phyloP scores from a whole-genome alignment of 1,140 invertebrate genomes.

The Lepidurus packardi region DNA sequence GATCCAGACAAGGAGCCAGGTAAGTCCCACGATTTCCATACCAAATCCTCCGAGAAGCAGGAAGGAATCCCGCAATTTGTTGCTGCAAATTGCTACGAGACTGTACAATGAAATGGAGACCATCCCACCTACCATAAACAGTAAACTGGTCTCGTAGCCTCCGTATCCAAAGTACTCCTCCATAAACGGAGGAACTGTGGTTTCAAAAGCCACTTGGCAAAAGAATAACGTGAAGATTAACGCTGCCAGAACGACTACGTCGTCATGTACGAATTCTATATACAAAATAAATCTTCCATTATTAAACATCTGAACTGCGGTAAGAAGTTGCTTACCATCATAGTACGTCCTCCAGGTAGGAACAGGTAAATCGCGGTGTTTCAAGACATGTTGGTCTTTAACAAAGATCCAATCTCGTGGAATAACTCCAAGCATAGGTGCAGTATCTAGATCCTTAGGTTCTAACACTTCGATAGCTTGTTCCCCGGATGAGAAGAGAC shows the following conservation, averaged over 20 bases:
- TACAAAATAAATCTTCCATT: not conserved
- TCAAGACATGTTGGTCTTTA: not conserved
- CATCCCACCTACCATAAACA: conserved; percentile 34
- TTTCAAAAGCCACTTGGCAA: conserved; percentile 32
- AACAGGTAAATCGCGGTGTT: not conserved
- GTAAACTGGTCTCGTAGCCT: conserved; percentile 28
- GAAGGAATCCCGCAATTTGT: conserved; percentile 28
- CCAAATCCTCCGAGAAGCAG: conserved; percentile 28
- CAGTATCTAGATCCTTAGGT: not conserved
- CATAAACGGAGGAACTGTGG: conserved; percentile 28
- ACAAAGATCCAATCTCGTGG: conserved; percentile 34
- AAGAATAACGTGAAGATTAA: conserved; percentile 32
- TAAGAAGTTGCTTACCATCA: conserved; percentile 26
- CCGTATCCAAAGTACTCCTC: conserved; percentile 25
- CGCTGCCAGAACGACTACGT: conserved; percentile 28
- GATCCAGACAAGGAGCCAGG: conserved; percentile 32
- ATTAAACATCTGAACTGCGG: too few relatives aligned
- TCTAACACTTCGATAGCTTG: not conserved
- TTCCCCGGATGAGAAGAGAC: not conserved
- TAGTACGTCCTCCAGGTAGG: conserved; percentile 30
- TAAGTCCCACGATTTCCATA: conserved; percentile 25
- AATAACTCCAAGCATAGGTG: conserved; percentile 21
- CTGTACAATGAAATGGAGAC: conserved; percentile 29
- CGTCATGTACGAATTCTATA: conserved; percentile 34
- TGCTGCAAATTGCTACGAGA: conserved; percentile 17